Percentiles rank a stretch among this genome's conserved stretches.
Evolutionary conservation across 1,140 invertebrate species (phyloP).

Genomic region (Pristionchus pacificus): DNA sequence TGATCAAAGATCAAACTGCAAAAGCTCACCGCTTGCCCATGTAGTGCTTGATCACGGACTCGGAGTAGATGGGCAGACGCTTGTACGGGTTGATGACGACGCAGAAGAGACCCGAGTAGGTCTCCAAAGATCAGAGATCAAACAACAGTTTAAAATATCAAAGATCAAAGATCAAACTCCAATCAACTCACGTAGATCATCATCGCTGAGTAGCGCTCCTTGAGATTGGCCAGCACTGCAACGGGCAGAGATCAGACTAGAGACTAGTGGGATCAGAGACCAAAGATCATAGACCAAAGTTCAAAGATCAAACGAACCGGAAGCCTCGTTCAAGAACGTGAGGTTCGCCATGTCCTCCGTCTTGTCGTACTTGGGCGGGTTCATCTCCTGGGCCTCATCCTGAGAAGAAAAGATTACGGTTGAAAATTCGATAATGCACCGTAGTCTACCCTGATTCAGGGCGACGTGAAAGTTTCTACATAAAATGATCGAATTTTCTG

Average conservation of each 20-base stretch:
- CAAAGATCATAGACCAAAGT: too few species aligned
- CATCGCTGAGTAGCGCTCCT: conserved; percentile 79
- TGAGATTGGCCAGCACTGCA: conserved; percentile 98
- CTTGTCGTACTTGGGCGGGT: conserved; percentile 99
- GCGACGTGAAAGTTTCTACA: too few species aligned
- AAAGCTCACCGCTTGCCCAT: conserved; percentile 73
- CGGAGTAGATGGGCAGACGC: conserved; percentile 96
- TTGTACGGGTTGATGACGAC: conserved; percentile 99
- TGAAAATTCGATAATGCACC: conserved; percentile 64
- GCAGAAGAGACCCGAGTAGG: conserved; percentile 99
- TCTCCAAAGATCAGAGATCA: conserved; percentile 65
- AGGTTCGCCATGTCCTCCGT: conserved; percentile 99
- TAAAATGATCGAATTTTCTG: too few species aligned
- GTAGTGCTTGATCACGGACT: conserved; percentile 82
- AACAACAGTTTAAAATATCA: conserved; percentile 8
- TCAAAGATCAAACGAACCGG: too few species aligned
- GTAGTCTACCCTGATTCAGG: not conserved
- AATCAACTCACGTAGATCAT: conserved; percentile 52
- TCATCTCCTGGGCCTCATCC: conserved; percentile 99
- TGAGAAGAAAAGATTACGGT: too few species aligned
- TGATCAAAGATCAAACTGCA: not conserved
- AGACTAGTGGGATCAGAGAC: too few species aligned
- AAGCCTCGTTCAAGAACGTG: conserved; percentile 98
- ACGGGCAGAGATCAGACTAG: too few species aligned
- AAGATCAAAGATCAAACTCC: too few species aligned